These are phyloP conservation scores for Eidolon helvum DNA, from an alignment of 2,113 vertebrate species.

Conservation along the genomic window DNA sequence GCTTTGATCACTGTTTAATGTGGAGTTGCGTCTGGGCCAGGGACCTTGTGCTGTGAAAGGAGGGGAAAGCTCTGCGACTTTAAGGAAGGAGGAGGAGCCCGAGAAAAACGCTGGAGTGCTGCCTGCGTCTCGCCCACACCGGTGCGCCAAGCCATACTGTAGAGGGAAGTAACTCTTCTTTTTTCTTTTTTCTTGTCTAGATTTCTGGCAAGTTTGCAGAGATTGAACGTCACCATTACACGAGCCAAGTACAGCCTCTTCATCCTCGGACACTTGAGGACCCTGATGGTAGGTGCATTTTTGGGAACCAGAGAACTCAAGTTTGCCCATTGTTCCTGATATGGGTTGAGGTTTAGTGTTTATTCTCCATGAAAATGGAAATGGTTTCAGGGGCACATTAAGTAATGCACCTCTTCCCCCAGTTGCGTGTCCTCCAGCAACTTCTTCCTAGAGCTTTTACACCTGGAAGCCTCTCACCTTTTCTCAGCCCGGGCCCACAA, in stretches of 20 bases:
- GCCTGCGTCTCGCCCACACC: not conserved
- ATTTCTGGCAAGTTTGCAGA: slow-evolving; percentile 89
- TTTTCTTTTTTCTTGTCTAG: slow-evolving; percentile 73
- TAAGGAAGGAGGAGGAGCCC: not conserved
- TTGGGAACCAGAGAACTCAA: not conserved
- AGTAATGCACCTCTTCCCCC: not conserved
- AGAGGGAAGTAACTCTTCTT: not conserved
- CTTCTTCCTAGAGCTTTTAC: not conserved
- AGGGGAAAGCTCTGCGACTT: not conserved
- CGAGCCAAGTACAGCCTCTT: slow-evolving; percentile 91
- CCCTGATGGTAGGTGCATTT: slow-evolving; percentile 84
- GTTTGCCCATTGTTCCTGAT: not conserved
- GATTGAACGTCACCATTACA: slow-evolving; percentile 91
- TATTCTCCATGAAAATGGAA: not conserved
- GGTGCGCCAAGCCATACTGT: rapidly evolving
- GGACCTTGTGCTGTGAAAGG: not conserved
- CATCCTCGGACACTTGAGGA: slow-evolving; percentile 89
- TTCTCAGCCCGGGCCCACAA: not conserved
- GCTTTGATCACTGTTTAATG: not conserved
- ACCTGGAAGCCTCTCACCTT: not conserved
- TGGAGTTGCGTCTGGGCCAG: not conserved
- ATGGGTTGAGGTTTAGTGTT: not conserved
- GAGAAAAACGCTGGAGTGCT: rapidly evolving
- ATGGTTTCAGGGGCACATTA: not conserved
- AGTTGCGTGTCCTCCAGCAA: not conserved